These are phyloP conservation scores for Phrixothrix hirtus DNA, from an alignment of 2,888 invertebrate species.

Conservation along the genomic window DNA sequence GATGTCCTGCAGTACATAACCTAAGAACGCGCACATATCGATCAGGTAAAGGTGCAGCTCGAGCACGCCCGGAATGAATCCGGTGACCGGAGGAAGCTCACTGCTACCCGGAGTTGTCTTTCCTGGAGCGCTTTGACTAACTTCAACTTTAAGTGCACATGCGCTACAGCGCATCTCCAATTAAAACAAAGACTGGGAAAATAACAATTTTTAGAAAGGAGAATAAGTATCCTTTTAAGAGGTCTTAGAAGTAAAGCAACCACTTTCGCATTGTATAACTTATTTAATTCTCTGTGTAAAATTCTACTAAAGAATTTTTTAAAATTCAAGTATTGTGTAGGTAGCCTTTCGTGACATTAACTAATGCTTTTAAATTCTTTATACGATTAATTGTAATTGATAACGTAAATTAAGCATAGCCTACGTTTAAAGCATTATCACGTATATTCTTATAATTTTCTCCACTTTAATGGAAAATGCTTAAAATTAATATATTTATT, in stretches of 20 bases:
- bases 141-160: slow-evolving; percentile 28
- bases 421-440: too few relatives aligned
- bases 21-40: slow-evolving; percentile 47
- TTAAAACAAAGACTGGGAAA: slow-evolving; percentile 14
- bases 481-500: too few relatives aligned
- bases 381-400: too few relatives aligned
- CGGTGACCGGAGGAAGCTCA: slow-evolving; percentile 52
- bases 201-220: slow-evolving; percentile 4
- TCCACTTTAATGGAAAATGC: too few relatives aligned
- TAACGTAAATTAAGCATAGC: too few relatives aligned
- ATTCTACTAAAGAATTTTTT: too few relatives aligned
- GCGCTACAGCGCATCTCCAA: slow-evolving; percentile 25
- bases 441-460: too few relatives aligned
- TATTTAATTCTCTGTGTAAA: background rate
- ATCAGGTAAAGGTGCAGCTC: slow-evolving; percentile 38
- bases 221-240: slow-evolving; percentile 12
- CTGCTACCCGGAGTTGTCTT: slow-evolving; percentile 49
- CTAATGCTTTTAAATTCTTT: too few relatives aligned
- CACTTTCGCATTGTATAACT: too few relatives aligned
- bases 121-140: slow-evolving; percentile 44
- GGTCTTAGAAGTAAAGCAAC: too few relatives aligned
- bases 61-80: slow-evolving; percentile 39
- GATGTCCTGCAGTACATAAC: slow-evolving; percentile 40
- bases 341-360: too few relatives aligned
- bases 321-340: too few relatives aligned